Conservation (phyloP, 2,888 invertebrate genomes). For the Hirudinaria manillensis region DNA sequence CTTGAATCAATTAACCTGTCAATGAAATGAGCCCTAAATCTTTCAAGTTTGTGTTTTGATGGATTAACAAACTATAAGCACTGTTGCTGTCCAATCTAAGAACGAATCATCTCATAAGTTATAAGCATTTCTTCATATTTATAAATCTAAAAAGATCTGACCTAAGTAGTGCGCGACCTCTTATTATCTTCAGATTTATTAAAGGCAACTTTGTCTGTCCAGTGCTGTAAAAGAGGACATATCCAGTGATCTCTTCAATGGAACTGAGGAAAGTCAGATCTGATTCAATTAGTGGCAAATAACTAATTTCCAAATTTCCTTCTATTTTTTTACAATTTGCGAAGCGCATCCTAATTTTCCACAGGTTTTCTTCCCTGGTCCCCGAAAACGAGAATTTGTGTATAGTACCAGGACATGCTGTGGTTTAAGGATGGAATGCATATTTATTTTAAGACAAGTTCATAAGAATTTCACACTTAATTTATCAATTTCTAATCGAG, state of each 20-base stretch:
- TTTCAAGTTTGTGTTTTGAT: too few species aligned
- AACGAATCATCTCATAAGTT: too few species aligned
- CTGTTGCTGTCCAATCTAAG: too few species aligned
- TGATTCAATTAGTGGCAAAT: neutral
- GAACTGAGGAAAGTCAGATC: slow-evolving; percentile 3
- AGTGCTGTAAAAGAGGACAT: neutral
- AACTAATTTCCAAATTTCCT: slow-evolving; percentile 3
- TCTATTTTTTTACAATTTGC: slow-evolving; percentile 11
- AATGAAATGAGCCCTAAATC: too few species aligned
- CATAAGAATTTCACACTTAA: too few species aligned
- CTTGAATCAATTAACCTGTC: too few species aligned
- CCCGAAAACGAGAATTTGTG: neutral
- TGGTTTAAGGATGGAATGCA: neutral
- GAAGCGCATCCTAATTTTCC: neutral
- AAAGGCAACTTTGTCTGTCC: neutral
- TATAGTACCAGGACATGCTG: neutral
- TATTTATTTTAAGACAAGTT: too few species aligned
- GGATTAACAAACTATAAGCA: too few species aligned
- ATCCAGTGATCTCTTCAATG: slow-evolving; percentile 22
- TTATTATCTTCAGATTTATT: neutral
- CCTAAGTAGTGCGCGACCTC: neutral
- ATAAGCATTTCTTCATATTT: too few species aligned
- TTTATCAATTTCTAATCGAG: too few species aligned
- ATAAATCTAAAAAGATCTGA: neutral
- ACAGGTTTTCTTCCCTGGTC: neutral